These are phyloP conservation scores for Ephydatia muelleri DNA, from an alignment of 37 sponge, comb jelly and placozoan species.

Conservation along the genomic window DNA sequence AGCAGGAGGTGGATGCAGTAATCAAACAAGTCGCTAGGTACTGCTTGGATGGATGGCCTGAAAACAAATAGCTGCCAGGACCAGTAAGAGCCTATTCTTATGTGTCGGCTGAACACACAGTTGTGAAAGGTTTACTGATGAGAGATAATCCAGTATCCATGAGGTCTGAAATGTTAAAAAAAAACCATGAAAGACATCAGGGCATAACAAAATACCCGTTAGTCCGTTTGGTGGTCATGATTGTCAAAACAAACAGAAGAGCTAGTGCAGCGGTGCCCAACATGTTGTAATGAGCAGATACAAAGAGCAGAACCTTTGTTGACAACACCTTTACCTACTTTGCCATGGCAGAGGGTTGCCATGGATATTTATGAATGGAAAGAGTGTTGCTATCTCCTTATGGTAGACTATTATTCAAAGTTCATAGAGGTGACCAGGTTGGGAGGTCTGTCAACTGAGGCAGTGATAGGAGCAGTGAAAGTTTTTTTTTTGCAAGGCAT, in stretches of 20 bases:
- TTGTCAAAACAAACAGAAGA: constrained; percentile 30
- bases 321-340: constrained; percentile 27
- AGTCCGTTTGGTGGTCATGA: constrained; percentile 52
- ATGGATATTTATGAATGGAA: constrained; percentile 56
- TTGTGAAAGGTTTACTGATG: constrained; percentile 40
- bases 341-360: constrained; percentile 63
- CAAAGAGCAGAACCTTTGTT: constrained; percentile 15
- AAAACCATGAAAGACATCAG: constrained; percentile 41
- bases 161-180: constrained; percentile 13
- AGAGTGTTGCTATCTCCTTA: constrained; percentile 28
- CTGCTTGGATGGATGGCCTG: constrained; percentile 42
- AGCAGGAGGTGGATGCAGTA: constrained; percentile 37
- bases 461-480: constrained; percentile 39
- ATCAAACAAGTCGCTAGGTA: constrained; percentile 22
- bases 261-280: constrained; percentile 4
- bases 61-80: not conserved
- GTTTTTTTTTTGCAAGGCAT: constrained; percentile 65
- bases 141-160: constrained; percentile 24
- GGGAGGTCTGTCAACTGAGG: constrained; percentile 5
- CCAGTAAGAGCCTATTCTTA: constrained; percentile 6
- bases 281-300: constrained; percentile 33
- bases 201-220: constrained; percentile 44
- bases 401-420: constrained; percentile 66
- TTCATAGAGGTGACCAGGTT: constrained; percentile 61
- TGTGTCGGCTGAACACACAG: constrained; percentile 16